These are phyloP conservation scores for Rachycentron canadum DNA, from an alignment of 2,797 vertebrate genomes.

Conservation along the genomic window DNA sequence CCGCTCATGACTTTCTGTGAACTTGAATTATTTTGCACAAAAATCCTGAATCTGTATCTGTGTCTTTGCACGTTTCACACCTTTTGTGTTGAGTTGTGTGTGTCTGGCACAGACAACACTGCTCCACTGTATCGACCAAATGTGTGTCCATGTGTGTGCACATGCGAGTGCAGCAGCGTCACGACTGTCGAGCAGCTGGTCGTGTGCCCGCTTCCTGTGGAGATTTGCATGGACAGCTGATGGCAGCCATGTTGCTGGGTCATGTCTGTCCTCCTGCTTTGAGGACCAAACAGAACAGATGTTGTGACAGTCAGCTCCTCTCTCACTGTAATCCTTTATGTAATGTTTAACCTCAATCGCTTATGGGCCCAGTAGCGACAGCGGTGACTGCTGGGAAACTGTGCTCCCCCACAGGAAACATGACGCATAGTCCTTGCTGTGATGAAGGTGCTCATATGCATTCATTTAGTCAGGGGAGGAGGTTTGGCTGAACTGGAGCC, in stretches of 20 bases:
- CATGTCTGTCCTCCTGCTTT: slow-evolving; percentile 38
- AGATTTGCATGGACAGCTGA: slow-evolving; percentile 41
- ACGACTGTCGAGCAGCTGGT: not conserved
- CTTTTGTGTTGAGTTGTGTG: too few species aligned
- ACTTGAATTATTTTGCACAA: not conserved
- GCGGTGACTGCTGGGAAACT: slow-evolving; percentile 38
- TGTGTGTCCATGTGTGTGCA: not conserved
- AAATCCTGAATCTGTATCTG: not conserved
- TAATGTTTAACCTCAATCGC: slow-evolving; percentile 59
- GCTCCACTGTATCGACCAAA: not conserved
- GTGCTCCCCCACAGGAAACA: slow-evolving; percentile 9
- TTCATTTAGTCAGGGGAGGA: not conserved
- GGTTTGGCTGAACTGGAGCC: not conserved
- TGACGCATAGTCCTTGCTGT: not conserved
- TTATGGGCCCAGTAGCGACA: slow-evolving; percentile 6
- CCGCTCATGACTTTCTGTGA: not conserved
- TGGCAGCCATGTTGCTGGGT: slow-evolving; percentile 28
- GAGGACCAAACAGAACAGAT: slow-evolving; percentile 59
- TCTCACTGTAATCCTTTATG: slow-evolving; percentile 71
- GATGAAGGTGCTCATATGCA: not conserved
- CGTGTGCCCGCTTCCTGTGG: slow-evolving; percentile 14
- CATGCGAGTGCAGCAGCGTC: not conserved
- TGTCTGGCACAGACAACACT: not conserved
- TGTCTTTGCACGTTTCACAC: too few species aligned
- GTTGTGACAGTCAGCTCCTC: slow-evolving; percentile 48